These are phyloP conservation scores for Coryphaenoides rupestris DNA, from an alignment of 2,113 vertebrate species.

Conservation along the genomic window DNA sequence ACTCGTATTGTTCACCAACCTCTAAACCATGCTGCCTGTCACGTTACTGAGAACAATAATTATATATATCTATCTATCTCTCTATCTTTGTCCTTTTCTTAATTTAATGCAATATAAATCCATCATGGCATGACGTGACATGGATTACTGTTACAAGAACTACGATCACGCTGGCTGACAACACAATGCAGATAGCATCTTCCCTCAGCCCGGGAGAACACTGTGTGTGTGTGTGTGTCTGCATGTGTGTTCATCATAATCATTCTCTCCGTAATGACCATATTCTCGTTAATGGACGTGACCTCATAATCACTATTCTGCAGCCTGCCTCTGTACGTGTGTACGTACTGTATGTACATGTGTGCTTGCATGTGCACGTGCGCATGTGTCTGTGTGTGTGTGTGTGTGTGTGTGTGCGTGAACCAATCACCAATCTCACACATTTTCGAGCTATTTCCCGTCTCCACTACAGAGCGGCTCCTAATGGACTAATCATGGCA, in stretches of 20 bases:
- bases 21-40: too few species aligned
- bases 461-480: slow-evolving; percentile 49
- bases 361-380: slow-evolving; percentile 10
- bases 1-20: too few species aligned
- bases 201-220: too few species aligned
- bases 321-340: slow-evolving; percentile 11
- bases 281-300: slow-evolving; percentile 53
- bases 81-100: too few species aligned
- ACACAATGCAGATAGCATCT: too few species aligned
- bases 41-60: too few species aligned
- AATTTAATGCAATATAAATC: too few species aligned
- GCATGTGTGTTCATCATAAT: slow-evolving; percentile 39
- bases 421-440: neutral
- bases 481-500: slow-evolving; percentile 45
- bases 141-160: too few species aligned
- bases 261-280: slow-evolving; percentile 47
- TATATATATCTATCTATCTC: too few species aligned
- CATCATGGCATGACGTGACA: too few species aligned
- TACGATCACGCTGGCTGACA: too few species aligned
- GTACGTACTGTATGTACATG: neutral
- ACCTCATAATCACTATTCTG: slow-evolving; percentile 58
- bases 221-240: neutral
- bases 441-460: slow-evolving; percentile 34
- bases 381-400: slow-evolving; percentile 5
- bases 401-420: slow-evolving; percentile 12